phyloP scores from a whole-genome alignment of 1,140 invertebrate genomes.

The Fopius arisanus region DNA sequence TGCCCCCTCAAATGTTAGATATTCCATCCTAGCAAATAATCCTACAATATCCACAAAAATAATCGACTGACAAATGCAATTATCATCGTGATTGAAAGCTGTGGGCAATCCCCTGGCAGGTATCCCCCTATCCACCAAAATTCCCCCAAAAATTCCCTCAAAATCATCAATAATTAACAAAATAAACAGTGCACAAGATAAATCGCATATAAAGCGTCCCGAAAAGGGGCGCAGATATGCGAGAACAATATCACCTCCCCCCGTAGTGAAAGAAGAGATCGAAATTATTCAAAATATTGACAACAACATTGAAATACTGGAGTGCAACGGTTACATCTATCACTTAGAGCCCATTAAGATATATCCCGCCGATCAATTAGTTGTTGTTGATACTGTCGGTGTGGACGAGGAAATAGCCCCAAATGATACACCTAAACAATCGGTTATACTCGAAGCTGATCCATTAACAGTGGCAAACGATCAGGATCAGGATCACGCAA shows the following conservation, averaged over 20 bases:
- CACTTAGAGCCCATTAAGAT: constrained; percentile 61
- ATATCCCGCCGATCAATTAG: constrained; percentile 63
- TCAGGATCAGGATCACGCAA: constrained; percentile 45
- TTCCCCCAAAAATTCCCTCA: neutral
- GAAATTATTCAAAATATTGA: constrained; percentile 7
- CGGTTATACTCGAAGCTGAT: neutral
- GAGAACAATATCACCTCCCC: constrained; percentile 30
- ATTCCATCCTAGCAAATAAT: too few relatives aligned
- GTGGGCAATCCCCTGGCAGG: neutral
- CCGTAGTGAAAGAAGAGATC: constrained; percentile 21
- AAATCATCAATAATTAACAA: constrained; percentile 16
- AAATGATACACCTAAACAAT: constrained; percentile 47
- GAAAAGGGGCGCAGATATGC: constrained; percentile 48
- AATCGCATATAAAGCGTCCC: constrained; percentile 24
- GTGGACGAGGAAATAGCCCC: constrained; percentile 58
- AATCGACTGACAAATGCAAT: neutral
- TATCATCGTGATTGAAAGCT: neutral
- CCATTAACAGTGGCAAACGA: constrained; percentile 29
- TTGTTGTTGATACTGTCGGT: constrained; percentile 59
- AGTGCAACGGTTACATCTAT: constrained; percentile 61
- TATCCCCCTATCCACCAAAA: neutral
- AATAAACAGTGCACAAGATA: constrained; percentile 16
- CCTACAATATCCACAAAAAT: neutral
- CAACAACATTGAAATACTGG: constrained; percentile 54
- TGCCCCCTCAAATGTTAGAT: neutral